These are phyloP conservation scores for Chondrosia reniformis DNA, from an alignment of 37 sponge, comb jelly and placozoan species.

Conservation along the genomic window DNA sequence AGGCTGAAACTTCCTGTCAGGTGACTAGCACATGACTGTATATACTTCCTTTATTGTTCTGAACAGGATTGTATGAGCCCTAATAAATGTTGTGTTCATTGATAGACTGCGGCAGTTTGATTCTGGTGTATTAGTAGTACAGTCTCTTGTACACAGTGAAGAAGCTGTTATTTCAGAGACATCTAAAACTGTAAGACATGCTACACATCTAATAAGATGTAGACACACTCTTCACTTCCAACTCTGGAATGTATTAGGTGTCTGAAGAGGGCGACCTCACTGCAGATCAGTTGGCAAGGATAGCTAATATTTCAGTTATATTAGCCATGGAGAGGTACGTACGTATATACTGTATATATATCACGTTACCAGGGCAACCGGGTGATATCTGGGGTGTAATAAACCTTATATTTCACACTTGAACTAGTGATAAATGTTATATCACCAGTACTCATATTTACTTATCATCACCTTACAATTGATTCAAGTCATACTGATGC, in stretches of 20 bases:
- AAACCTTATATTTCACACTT: neutral
- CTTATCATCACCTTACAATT: too few relatives aligned
- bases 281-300: constrained; percentile 72
- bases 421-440: too few relatives aligned
- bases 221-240: neutral
- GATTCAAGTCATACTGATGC: too few relatives aligned
- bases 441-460: too few relatives aligned
- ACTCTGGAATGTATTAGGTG: constrained; percentile 38
- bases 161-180: constrained; percentile 51
- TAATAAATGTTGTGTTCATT: too few relatives aligned
- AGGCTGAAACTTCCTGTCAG: constrained; percentile 58
- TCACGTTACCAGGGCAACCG: too few relatives aligned
- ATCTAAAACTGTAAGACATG: constrained; percentile 36
- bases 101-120: constrained; percentile 78
- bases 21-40: constrained; percentile 17
- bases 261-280: constrained; percentile 49
- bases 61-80: too few relatives aligned
- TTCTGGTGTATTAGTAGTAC: constrained; percentile 86
- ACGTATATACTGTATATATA: neutral
- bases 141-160: constrained; percentile 73
- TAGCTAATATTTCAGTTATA: constrained; percentile 57
- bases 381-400: neutral
- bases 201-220: neutral
- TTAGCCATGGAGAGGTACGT: constrained; percentile 83
- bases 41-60: too few relatives aligned